Evolutionary conservation across 2,888 invertebrate species (phyloP).

Genomic region (Stratiomys singularior): DNA sequence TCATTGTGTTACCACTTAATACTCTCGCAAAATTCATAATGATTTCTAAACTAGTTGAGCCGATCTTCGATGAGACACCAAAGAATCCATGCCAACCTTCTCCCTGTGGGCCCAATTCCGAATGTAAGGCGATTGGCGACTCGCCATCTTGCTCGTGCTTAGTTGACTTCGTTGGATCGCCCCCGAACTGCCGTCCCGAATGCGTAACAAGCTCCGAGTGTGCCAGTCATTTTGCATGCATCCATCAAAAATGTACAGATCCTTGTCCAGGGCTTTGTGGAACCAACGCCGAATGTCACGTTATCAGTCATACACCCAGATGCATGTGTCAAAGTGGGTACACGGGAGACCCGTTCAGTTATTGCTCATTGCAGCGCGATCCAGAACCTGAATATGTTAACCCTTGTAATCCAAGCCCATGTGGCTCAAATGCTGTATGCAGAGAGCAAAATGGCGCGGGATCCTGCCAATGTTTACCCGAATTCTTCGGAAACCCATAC

Average conservation of each 20-base stretch:
- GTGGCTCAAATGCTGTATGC: constrained; percentile 81
- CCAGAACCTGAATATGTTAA: constrained; percentile 64
- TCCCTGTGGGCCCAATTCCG: constrained; percentile 69
- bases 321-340: constrained; percentile 73
- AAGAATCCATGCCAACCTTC: constrained; percentile 67
- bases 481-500: constrained; percentile 81
- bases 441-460: constrained; percentile 72
- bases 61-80: constrained; percentile 54
- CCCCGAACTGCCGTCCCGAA: constrained; percentile 78
- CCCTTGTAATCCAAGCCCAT: constrained; percentile 82
- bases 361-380: constrained; percentile 54
- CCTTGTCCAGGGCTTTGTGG: constrained; percentile 81
- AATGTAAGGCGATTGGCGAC: constrained; percentile 69
- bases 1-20: no score
- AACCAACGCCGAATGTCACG: constrained; percentile 76
- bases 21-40: no score
- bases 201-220: constrained; percentile 83
- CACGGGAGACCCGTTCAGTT: constrained; percentile 62
- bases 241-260: constrained; percentile 78
- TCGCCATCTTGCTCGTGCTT: constrained; percentile 80
- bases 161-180: constrained; percentile 73
- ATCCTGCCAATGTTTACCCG: constrained; percentile 77
- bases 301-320: constrained; percentile 81
- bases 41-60: constrained; percentile 57
- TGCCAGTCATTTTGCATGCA: constrained; percentile 73